phyloP scores from a whole-genome alignment of 2,888 invertebrate species.

The Xestia ashworthii region DNA sequence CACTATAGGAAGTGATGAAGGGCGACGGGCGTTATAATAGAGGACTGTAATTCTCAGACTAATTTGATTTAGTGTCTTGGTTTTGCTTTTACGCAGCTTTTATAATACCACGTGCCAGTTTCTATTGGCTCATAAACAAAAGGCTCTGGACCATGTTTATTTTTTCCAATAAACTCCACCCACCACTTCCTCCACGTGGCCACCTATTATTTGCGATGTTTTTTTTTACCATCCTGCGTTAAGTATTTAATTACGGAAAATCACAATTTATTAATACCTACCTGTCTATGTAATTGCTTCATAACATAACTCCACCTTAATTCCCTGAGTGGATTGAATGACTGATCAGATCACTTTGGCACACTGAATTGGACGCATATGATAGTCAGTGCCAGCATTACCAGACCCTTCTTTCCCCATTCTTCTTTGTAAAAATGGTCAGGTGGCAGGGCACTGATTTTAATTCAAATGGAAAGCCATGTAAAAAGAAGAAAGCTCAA shows the following conservation, averaged over 20 bases:
- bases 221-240: slow-evolving; percentile 17
- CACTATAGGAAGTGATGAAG: not conserved
- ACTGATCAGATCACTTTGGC: not conserved
- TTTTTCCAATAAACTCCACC: slow-evolving; percentile 33
- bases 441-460: not conserved
- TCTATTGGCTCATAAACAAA: slow-evolving; percentile 4
- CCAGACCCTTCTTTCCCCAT: not conserved
- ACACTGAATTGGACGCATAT: not conserved
- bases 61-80: not conserved
- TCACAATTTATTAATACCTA: not conserved
- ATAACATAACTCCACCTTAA: not conserved
- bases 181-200: slow-evolving; percentile 39
- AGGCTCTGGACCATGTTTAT: slow-evolving; percentile 4
- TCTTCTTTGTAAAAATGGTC: not conserved
- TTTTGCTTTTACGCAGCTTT: slow-evolving; percentile 9
- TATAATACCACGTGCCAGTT: not conserved
- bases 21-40: not conserved
- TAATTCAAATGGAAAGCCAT: slow-evolving; percentile 3
- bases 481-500: not conserved
- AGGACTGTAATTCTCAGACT: not conserved
- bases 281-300: not conserved
- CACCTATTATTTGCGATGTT: not conserved
- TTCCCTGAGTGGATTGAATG: not conserved
- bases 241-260: slow-evolving; percentile 9
- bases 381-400: not conserved